These are phyloP conservation scores for Cololabis saira DNA, from an alignment of 2,113 vertebrate genomes.

Conservation along the genomic window DNA sequence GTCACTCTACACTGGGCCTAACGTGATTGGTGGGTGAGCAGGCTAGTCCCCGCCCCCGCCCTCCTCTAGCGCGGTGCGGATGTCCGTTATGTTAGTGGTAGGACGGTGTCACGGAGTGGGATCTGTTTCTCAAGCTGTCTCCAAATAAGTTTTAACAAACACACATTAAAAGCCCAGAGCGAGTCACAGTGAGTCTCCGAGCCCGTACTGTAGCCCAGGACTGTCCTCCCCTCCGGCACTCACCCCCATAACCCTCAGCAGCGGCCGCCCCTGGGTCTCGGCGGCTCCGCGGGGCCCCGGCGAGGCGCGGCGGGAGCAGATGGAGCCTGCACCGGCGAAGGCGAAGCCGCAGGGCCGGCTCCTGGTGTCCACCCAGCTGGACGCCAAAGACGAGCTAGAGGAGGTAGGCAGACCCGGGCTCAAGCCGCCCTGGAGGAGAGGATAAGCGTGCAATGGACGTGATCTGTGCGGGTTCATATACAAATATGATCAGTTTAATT, in stretches of 20 bases:
- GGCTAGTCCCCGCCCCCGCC: slow-evolving; percentile 28
- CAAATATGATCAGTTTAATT: background rate
- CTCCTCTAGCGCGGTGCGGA: slow-evolving; percentile 65
- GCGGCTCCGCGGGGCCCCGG: slow-evolving; percentile 70
- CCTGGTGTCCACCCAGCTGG: slow-evolving; percentile 90
- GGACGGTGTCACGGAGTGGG: slow-evolving; percentile 59
- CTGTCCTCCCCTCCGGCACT: slow-evolving; percentile 17
- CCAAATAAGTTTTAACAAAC: slow-evolving; percentile 60
- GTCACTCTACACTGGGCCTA: slow-evolving; percentile 29
- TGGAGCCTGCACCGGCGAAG: slow-evolving; percentile 87
- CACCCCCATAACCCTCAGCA: slow-evolving; percentile 16
- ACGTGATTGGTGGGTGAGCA: slow-evolving; percentile 55
- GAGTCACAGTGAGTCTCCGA: slow-evolving; percentile 22
- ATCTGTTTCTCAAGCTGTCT: slow-evolving; percentile 21
- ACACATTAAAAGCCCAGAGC: slow-evolving; percentile 16
- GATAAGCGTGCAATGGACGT: no score
- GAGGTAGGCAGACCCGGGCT: slow-evolving; percentile 78
- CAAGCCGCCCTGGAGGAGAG: background rate
- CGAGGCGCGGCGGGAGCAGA: slow-evolving; percentile 83
- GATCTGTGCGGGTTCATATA: no score
- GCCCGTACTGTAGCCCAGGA: slow-evolving; percentile 18
- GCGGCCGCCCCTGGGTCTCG: slow-evolving; percentile 38
- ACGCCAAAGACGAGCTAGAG: slow-evolving; percentile 96
- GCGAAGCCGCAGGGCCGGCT: slow-evolving; percentile 88
- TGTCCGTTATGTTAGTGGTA: slow-evolving; percentile 67